Conservation (phyloP, 2,888 invertebrate genomes). For the Merodon equestris region DNA sequence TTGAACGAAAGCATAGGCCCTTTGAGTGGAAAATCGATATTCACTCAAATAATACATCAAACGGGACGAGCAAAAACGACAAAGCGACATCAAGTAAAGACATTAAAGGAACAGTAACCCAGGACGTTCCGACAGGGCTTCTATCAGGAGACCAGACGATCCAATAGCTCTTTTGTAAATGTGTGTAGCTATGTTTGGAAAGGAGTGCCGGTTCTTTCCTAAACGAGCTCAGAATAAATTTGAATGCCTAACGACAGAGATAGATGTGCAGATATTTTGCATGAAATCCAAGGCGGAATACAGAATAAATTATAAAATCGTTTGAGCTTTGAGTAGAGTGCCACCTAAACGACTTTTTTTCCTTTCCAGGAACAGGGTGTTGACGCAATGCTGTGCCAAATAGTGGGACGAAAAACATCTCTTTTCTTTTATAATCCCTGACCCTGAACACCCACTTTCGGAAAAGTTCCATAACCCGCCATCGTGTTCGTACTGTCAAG, state of each 20-base stretch:
- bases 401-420: too few relatives aligned
- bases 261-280: slow-evolving; percentile 24
- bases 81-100: slow-evolving; percentile 20
- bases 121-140: too few relatives aligned
- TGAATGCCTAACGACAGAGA: slow-evolving; percentile 26
- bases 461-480: too few relatives aligned
- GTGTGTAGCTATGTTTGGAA: neutral
- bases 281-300: slow-evolving; percentile 35
- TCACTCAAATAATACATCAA: slow-evolving; percentile 29
- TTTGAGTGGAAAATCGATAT: slow-evolving; percentile 53
- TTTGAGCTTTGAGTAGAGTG: too few relatives aligned
- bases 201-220: slow-evolving; percentile 3
- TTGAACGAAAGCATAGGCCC: too few relatives aligned
- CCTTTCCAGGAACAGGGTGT: too few relatives aligned
- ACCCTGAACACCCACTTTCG: too few relatives aligned
- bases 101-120: slow-evolving; percentile 4
- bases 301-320: slow-evolving; percentile 29
- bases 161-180: neutral
- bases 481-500: slow-evolving; percentile 18
- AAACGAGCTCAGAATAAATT: slow-evolving; percentile 57
- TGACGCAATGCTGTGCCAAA: too few relatives aligned
- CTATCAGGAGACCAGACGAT: neutral
- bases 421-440: too few relatives aligned
- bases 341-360: too few relatives aligned
- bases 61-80: slow-evolving; percentile 1